These are phyloP conservation scores for Micrasema minimum DNA, from an alignment of 1,140 invertebrate genomes.

Conservation along the genomic window DNA sequence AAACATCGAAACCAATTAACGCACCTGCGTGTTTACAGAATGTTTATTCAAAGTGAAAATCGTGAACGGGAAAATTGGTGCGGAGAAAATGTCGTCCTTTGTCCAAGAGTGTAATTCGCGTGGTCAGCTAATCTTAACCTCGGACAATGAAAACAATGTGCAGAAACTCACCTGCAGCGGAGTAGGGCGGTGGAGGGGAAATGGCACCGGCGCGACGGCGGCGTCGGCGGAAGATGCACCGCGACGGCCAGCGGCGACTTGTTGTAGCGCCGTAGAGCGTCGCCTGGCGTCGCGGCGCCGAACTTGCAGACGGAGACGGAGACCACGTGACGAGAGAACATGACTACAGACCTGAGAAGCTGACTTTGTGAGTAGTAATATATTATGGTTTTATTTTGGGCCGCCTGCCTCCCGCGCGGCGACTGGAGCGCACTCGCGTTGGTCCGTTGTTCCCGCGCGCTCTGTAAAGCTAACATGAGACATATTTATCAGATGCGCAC, in stretches of 20 bases:
- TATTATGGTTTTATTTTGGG: constrained; percentile 43
- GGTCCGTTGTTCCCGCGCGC: too few species aligned
- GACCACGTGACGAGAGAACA: constrained; percentile 15
- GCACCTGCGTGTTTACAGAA: constrained; percentile 4
- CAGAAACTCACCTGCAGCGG: constrained; percentile 33
- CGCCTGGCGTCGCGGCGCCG: constrained; percentile 57
- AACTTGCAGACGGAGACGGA: constrained; percentile 8
- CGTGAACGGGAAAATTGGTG: neutral
- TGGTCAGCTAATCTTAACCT: constrained; percentile 1
- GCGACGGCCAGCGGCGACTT: constrained; percentile 53
- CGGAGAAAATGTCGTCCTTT: neutral
- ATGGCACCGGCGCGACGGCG: constrained; percentile 64
- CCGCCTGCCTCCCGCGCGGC: constrained; percentile 28
- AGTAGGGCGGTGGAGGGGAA: constrained; percentile 56
- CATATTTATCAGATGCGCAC: too few species aligned
- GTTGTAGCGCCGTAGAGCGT: constrained; percentile 56
- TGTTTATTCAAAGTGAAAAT: constrained; percentile 15
- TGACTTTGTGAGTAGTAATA: too few species aligned
- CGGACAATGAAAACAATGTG: constrained; percentile 25
- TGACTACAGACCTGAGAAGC: too few species aligned
- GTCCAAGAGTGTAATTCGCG: neutral
- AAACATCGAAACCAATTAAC: constrained; percentile 34
- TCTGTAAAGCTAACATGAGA: too few species aligned
- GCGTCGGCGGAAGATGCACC: constrained; percentile 41
- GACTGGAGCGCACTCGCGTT: constrained; percentile 32